Base-by-base conservation (phyloP, 2,113 vertebrate genomes). In the Myanophis thanlyinensis region DNA sequence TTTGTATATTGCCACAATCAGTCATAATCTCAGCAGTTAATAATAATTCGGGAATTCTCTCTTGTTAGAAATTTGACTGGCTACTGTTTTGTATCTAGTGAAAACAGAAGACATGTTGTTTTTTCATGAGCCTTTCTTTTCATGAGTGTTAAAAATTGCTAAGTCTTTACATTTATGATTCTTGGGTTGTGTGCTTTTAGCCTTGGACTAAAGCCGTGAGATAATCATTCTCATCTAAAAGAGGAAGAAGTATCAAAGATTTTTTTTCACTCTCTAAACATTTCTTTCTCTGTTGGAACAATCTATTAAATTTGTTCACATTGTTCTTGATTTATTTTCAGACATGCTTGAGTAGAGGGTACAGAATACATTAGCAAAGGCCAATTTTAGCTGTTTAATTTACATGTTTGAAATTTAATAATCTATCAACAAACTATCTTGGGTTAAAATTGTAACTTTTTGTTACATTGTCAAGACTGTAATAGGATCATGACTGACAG, bases 261-360 rank as follows among this genome's bases (percentile, higher is more conserved):
- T 51, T 73, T 51, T 25, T 5, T 6, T 0, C 0, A 13, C 30
- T 13, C 23, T 30, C 22, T 40, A 20, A 92, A 46, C 25, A 22
- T 51, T 52, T 35, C 25, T 40, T 22, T 59, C 53, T 27, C 51
- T 56, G 87, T 23, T n/a, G 52, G 4, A 73, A 47, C 25, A 53
- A 89, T 53, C 62, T 53, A 92, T 27, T 25, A 47, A n/a, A 84
- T 54, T 89, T 27, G 10, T 88, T 44, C 88, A 40, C 7, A 27
- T 62, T 62, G 54, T 30, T 47, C 54, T 54, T 89, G 27, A 54
- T 47, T 48, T 53, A 54, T 56, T 94, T 94, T 91, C 85, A 87
- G 46, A 56, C 67, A 84, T 54, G 90, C 15, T 0, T 40, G 25
- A n/a, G 2, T 73, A 80, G 89, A 20, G 5, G 90, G 48, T 80